Conservation (phyloP, 2,113 vertebrate genomes). For the Vidua macroura region DNA sequence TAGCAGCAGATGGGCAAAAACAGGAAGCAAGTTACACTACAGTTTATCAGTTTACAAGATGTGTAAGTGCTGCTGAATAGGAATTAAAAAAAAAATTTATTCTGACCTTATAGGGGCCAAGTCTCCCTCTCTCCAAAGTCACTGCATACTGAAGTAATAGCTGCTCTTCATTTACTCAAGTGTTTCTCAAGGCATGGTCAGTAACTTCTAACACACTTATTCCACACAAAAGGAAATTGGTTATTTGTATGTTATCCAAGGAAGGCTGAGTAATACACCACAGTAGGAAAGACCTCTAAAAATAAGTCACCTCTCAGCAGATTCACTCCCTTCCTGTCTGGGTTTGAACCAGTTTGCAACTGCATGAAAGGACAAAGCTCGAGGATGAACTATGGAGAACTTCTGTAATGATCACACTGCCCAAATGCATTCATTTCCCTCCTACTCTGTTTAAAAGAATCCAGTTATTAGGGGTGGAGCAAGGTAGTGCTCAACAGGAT, state of each 20-base stretch:
- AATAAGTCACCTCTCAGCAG: slow-evolving; percentile 62
- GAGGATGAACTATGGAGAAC: slow-evolving; percentile 5
- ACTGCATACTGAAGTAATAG: slow-evolving; percentile 35
- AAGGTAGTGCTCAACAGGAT: slow-evolving; percentile 59
- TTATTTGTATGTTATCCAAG: slow-evolving; percentile 55
- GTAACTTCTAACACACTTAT: slow-evolving; percentile 4
- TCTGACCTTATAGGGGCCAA: slow-evolving; percentile 67
- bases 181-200: slow-evolving; percentile 17
- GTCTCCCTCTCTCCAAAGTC: slow-evolving; percentile 31
- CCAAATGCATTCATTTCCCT: slow-evolving; percentile 18
- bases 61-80: not conserved
- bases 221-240: slow-evolving; percentile 49
- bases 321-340: slow-evolving; percentile 73
- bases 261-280: slow-evolving; percentile 55
- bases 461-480: slow-evolving; percentile 32
- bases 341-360: slow-evolving; percentile 29
- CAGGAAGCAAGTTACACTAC: slow-evolving; percentile 9
- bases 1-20: slow-evolving; percentile 16
- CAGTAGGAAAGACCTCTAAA: slow-evolving; percentile 61
- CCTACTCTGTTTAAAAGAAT: slow-evolving; percentile 38
- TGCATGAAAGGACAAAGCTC: slow-evolving; percentile 40
- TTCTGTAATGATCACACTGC: not conserved
- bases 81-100: slow-evolving; percentile 9
- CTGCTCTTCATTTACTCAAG: slow-evolving; percentile 12
- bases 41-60: slow-evolving; percentile 6